phyloP scores from a whole-genome alignment of 2,113 vertebrate genomes.

The Dinomys branickii region DNA sequence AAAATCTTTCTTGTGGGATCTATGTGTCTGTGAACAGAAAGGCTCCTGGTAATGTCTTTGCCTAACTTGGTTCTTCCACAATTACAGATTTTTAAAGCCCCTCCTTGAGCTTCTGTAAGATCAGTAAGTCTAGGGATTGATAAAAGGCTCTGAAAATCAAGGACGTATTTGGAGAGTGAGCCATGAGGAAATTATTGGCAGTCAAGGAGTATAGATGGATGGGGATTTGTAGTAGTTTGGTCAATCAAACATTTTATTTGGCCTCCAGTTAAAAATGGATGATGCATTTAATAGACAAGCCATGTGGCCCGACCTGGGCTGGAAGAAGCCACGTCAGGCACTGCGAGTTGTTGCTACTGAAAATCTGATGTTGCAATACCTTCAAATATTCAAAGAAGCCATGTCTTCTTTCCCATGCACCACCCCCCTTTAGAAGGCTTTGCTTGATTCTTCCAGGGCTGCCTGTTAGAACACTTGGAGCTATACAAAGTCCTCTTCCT shows the following conservation, averaged over 20 bases:
- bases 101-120: neutral
- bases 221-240: neutral
- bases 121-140: neutral
- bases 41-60: neutral
- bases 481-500: neutral
- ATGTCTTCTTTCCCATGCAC: neutral
- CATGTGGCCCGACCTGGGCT: neutral
- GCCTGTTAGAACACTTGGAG: neutral
- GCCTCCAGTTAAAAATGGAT: neutral
- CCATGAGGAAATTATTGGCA: neutral
- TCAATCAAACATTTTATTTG: neutral
- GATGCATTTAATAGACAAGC: neutral
- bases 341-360: neutral
- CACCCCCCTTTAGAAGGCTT: neutral
- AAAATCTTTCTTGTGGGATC: neutral
- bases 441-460: neutral
- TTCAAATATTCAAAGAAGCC: neutral
- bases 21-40: neutral
- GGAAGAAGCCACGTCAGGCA: neutral
- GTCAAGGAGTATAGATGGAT: neutral
- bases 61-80: neutral
- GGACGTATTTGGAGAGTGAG: neutral
- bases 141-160: neutral
- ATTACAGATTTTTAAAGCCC: neutral
- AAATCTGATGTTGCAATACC: neutral